A percentile compares a stretch with the other conserved stretches of the same genome.
These are phyloP conservation scores for Netelia melanura DNA, from an alignment of 2,888 invertebrate genomes.

Conservation along the genomic window DNA sequence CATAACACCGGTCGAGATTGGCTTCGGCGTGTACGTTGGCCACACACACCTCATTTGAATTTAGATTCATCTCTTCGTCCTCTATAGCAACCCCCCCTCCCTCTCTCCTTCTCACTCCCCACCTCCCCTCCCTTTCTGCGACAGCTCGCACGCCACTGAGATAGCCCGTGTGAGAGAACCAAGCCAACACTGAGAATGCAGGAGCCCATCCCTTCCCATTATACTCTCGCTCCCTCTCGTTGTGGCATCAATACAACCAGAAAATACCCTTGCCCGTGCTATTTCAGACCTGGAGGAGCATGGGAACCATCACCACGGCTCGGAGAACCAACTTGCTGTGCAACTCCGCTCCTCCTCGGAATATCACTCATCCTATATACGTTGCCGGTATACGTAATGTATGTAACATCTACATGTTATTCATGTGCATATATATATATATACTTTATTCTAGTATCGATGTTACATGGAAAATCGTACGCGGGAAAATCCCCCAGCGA, in stretches of 20 bases:
- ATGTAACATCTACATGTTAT: no score
- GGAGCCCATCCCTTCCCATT: slow-evolving; percentile 2
- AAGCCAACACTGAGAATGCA: slow-evolving; percentile 21
- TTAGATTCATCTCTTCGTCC: slow-evolving; percentile 79
- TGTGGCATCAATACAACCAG: slow-evolving; percentile 56
- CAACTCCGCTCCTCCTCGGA: background rate
- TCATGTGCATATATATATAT: no score
- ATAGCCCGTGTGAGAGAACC: slow-evolving; percentile 3
- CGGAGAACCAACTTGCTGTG: no score
- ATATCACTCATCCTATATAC: slow-evolving; percentile 28
- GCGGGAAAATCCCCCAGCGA: no score
- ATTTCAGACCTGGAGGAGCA: slow-evolving; percentile 1
- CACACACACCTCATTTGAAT: slow-evolving; percentile 81
- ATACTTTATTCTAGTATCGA: no score
- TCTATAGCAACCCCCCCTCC: slow-evolving; percentile 25
- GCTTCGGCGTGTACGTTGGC: slow-evolving; percentile 77
- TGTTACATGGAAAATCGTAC: no score
- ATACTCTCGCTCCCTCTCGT: slow-evolving; percentile 37
- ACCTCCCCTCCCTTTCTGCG: slow-evolving; percentile 6
- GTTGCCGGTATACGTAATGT: no score
- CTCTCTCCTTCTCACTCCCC: background rate
- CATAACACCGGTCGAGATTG: slow-evolving; percentile 80
- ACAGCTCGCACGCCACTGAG: slow-evolving; percentile 22
- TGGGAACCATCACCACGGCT: no score
- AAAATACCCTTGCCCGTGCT: slow-evolving; percentile 46